phyloP scores from a whole-genome alignment of 2,888 invertebrate species.

The Folsomia candida region DNA sequence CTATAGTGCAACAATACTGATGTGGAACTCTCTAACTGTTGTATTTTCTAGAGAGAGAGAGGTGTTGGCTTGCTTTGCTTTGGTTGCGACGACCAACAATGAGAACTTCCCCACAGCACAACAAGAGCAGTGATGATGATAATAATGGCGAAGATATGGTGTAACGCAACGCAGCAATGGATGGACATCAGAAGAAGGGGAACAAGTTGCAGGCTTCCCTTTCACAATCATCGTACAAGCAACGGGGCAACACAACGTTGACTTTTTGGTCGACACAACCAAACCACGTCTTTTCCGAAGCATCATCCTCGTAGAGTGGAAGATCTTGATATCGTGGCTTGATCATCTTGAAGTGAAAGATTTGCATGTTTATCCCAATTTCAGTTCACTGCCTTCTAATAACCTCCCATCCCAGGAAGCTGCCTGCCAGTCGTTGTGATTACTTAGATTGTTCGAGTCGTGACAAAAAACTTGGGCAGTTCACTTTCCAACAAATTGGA shows the following conservation, averaged over 20 bases:
- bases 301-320: neutral
- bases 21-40: too few relatives aligned
- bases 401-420: slow-evolving; percentile 4
- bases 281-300: neutral
- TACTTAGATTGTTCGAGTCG: too few relatives aligned
- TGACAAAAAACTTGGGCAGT: too few relatives aligned
- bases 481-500: too few relatives aligned
- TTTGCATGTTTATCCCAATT: slow-evolving; percentile 10
- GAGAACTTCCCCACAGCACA: too few relatives aligned
- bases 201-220: slow-evolving; percentile 11
- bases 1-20: too few relatives aligned
- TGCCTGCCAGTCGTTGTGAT: neutral
- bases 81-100: too few relatives aligned
- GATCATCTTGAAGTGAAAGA: neutral
- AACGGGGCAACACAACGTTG: too few relatives aligned
- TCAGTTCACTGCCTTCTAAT: slow-evolving; percentile 10
- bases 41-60: too few relatives aligned
- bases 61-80: too few relatives aligned
- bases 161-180: neutral
- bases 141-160: neutral
- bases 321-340: slow-evolving; percentile 6
- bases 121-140: neutral
- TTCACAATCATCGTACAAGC: slow-evolving; percentile 10
- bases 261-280: too few relatives aligned
- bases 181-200: neutral